A percentile compares a stretch with the other conserved stretches of the same genome.
phyloP scores from a whole-genome alignment of 2,888 invertebrate species.

The Cosmia trapezina region DNA sequence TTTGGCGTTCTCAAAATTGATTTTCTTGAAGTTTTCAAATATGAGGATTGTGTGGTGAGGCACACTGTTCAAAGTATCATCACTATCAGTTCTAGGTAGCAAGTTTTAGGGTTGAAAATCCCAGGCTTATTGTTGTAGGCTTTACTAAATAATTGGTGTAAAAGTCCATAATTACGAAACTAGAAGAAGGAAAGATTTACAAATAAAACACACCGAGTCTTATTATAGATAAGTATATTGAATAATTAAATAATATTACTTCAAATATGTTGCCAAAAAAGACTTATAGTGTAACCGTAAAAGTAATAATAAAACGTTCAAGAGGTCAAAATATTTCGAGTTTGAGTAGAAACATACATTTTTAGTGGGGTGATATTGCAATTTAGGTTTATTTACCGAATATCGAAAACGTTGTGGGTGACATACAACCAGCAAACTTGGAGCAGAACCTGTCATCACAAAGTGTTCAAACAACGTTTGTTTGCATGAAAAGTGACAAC shows the following conservation, averaged over 20 bases:
- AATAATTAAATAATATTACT: conserved; percentile 91
- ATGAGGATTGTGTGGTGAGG: too few species aligned
- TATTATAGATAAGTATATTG: conserved; percentile 91
- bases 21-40: too few species aligned
- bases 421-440: conserved; percentile 70
- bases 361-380: conserved; percentile 77
- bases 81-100: conserved; percentile 1
- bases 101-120: background rate
- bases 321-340: conserved; percentile 88
- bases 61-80: background rate
- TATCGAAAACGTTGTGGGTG: conserved; percentile 68
- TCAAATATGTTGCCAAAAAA: conserved; percentile 90
- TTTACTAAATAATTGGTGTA: background rate
- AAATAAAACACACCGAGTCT: conserved; percentile 84
- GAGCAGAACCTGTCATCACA: conserved; percentile 82
- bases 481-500: conserved; percentile 75
- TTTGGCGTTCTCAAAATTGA: too few species aligned
- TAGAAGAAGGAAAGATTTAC: background rate
- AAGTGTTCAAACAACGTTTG: conserved; percentile 74
- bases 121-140: background rate
- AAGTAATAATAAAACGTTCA: conserved; percentile 88
- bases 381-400: conserved; percentile 75
- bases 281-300: conserved; percentile 89
- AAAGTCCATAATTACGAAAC: background rate
- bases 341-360: conserved; percentile 83